Base-by-base conservation (phyloP, 2,888 invertebrate genomes). In the Trimorus sp. region DNA sequence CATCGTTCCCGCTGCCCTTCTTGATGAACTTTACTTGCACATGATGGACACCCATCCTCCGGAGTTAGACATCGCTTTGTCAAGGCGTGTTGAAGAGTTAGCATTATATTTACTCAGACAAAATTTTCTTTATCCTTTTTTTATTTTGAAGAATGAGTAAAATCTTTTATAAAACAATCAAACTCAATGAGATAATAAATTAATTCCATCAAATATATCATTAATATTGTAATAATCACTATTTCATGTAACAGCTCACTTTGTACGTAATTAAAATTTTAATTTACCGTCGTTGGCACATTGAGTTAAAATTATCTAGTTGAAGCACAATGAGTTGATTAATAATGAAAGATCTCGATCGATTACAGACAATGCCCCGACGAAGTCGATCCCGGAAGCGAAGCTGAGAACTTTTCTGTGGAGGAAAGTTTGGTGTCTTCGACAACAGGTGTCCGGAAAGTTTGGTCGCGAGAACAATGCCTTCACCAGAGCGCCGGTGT, bases 41-140 rank as follows among this genome's bases (percentile, higher is more conserved):
- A 94, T 98, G 92, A 94, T 97, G 92, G 97, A 98, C 90, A 94
- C 94, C 15, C 95, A 96, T 92, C 98, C 98, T 0, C 96, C 96
- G 84, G 95, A 95, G 69, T 93, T 98, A 51, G 96, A 98, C 92
- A 93, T 92, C 16, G 90, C 89, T 12, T 83, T 91, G 36, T 90
- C 91, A 38, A 88, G 89, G 71, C 89, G 91, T 36, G 88, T 89
- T 54, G 92, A 93, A 77, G 92, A 93, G 93, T 93, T 84, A 92
- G 92, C 87, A 60, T 26, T 26, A 26, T 26, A 3, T 26, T 1
- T 26, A 26, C 26, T 26, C 26, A 26, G 26, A 26, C 26, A 4
- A 4, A 26, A 26, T 3, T 45, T 9, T 45, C n/a, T 45, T 45
- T 12, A 45, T 45, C 6, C 1, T 45, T 45, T 15, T 51, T 51